Percentiles rank a stretch among this genome's conserved stretches.
Conservation (phyloP, 2,797 vertebrate genomes). For the Staurois parvus region DNA sequence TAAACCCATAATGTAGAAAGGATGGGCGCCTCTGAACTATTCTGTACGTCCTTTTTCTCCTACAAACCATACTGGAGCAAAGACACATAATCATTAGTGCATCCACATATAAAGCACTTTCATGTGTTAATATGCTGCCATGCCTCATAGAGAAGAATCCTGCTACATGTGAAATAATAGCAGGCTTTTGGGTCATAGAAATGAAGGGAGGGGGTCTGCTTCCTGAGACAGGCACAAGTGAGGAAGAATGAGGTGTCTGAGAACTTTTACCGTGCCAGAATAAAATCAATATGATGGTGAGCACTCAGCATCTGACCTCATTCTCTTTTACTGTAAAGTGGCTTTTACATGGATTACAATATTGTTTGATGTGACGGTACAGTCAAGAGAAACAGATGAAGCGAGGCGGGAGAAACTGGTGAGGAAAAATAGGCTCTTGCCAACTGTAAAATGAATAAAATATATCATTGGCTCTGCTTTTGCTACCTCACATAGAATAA, state of each 20-base stretch:
- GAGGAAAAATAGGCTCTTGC: not conserved
- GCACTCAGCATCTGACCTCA: slow-evolving; percentile 33
- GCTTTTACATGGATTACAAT: slow-evolving; percentile 42
- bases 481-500: not conserved
- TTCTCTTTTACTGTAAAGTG: slow-evolving; percentile 45
- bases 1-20: too few relatives aligned
- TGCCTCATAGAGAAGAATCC: not conserved
- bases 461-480: not conserved
- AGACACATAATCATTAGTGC: not conserved
- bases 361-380: slow-evolving; percentile 45
- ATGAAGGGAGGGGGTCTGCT: not conserved
- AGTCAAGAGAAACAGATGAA: slow-evolving; percentile 16
- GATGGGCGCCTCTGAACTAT: too few relatives aligned
- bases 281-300: slow-evolving; percentile 19
- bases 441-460: not conserved
- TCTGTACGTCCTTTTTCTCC: not conserved
- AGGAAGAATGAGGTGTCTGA: slow-evolving; percentile 31
- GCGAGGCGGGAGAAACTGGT: not conserved
- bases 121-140: not conserved
- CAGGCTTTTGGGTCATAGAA: not conserved
- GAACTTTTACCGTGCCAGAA: slow-evolving; percentile 1
- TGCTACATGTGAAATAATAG: not conserved
- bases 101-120: not conserved
- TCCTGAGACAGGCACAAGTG: not conserved
- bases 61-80: not conserved